Base-by-base conservation (phyloP, 2,888 invertebrate genomes). In the Pilophorus perplexus region DNA sequence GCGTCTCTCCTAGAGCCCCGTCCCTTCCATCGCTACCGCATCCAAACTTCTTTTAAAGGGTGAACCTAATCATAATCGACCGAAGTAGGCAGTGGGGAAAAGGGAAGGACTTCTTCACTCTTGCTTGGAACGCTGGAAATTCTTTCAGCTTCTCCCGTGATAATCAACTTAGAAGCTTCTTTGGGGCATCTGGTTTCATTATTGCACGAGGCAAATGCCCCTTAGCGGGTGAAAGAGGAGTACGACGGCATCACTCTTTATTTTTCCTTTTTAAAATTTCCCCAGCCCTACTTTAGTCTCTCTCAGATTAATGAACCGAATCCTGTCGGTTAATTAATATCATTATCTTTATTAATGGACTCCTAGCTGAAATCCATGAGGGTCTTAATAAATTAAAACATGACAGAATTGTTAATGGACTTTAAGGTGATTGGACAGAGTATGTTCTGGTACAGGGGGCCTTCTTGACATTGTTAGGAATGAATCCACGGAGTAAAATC, bases 141-240 rank as follows among this genome's bases (percentile, higher is more conserved):
- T 62, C 48, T 62, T 59, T 62, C 22, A 62, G 62, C 44, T 62
- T 40, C 62, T n/a, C n/a, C n/a, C 14, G 33, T 20, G 20, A 62
- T 62, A 62, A 62, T 62, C 62, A 62, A 62, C 62, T 62, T 48
- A 48, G 46, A 62, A 48, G 62, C 62, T 62, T 62, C 62, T 46
- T 20, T 23, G 62, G 59, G 44, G 59, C 44, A 48, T 62, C 44
- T 62, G 62, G 46, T 48, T 48, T 62, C 62, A 62, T 62, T 62
- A 62, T 62, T 33, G 25, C 59, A n/a, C 40, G 46, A 59, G 59
- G 40, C 40, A 33, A 55, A 38, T 55, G 59, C 57, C 40, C 38
- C n/a, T 27, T 42, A 28, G 44, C n/a, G 33, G 33, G n/a, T 10
- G 40, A 22, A n/a, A 16, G 14, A 37, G 5, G 40, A 27, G 33